A percentile compares a stretch with the other conserved stretches of the same genome.
phyloP scores from a whole-genome alignment of 2,113 vertebrate genomes.

The Cryptoleucopteryx plumbea region DNA sequence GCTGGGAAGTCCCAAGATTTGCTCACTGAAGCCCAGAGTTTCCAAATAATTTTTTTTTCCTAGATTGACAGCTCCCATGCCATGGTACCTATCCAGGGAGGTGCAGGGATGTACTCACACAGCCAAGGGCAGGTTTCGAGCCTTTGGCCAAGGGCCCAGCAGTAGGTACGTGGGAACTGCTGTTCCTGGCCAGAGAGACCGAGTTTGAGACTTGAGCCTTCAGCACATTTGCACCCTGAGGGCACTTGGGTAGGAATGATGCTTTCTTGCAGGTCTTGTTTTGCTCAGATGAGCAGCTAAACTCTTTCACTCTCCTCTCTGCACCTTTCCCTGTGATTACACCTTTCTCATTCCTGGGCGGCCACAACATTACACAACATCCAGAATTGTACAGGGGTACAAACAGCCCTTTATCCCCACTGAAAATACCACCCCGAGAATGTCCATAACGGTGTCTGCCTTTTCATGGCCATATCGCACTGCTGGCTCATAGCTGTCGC shows the following conservation, averaged over 20 bases:
- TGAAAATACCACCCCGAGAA: neutral
- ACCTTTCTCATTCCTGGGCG: neutral
- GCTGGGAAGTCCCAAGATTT: neutral
- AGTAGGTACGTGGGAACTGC: neutral
- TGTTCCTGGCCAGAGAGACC: neutral
- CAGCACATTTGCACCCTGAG: fast-evolving
- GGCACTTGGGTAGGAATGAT: neutral
- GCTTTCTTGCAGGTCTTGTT: neutral
- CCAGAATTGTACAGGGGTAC: neutral
- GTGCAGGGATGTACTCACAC: too few relatives aligned
- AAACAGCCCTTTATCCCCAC: neutral
- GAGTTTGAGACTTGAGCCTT: neutral
- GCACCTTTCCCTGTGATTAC: neutral
- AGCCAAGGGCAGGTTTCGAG: neutral
- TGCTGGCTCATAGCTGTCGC: neutral
- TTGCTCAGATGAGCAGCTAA: neutral
- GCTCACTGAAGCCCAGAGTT: neutral
- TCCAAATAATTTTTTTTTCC: neutral
- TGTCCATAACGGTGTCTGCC: neutral
- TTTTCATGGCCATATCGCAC: fast-evolving
- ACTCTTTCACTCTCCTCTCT: neutral
- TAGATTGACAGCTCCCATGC: neutral
- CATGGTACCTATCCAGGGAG: fast-evolving
- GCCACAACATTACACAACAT: too few relatives aligned
- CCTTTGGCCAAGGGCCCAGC: neutral